Base-by-base conservation (phyloP, 1,140 invertebrate genomes). In the Aradophagus sp. region DNA sequence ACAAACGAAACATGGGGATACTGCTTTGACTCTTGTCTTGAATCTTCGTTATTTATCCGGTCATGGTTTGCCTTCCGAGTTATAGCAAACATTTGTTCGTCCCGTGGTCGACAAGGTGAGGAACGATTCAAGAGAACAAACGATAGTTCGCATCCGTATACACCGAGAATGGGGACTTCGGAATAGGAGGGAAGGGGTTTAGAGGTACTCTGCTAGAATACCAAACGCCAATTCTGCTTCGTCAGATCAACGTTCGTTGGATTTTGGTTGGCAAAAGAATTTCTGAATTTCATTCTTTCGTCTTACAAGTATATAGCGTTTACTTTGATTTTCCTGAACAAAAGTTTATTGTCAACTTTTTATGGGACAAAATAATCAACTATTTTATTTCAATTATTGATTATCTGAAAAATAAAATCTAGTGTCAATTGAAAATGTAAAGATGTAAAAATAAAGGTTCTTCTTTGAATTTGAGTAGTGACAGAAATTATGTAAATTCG, bases 41-140 rank as follows among this genome's bases (percentile, higher is more conserved):
- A 72, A 55, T 75, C 73, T 77, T 77, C 59, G 58, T 67, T 79
- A 75, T 77, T 79, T 76, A 76, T 77, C 73, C 71, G 63, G 67
- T 52, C 50, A 56, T 47, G 74, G 67, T 74, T 72, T 72, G 61
- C 52, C 68, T 59, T 41, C 19, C 45, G 61, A 80, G 71, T 79
- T 74, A 74, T 80, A 74, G 80, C 79, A 82, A 84, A 84, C 83
- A 84, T 85, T 85, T 85, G 77, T 75, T 75, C 75, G 71, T 71
- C 66, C 75, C 58, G 69, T 73, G 72, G 74, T 80, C 77, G 74
- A 80, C 61, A 75, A 80, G 74, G 68, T 76, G 65, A 73, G 73
- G 73, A 73, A 63, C 59, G 56, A 50, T 55, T 73, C 45, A 63
- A 75, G 77, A 70, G 71, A 79, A 58, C 67, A 77, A 73, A 78